Percentiles rank a stretch among this genome's conserved stretches.
phyloP scores from a whole-genome alignment of 2,113 vertebrate genomes.

The Sebastes fasciatus region DNA sequence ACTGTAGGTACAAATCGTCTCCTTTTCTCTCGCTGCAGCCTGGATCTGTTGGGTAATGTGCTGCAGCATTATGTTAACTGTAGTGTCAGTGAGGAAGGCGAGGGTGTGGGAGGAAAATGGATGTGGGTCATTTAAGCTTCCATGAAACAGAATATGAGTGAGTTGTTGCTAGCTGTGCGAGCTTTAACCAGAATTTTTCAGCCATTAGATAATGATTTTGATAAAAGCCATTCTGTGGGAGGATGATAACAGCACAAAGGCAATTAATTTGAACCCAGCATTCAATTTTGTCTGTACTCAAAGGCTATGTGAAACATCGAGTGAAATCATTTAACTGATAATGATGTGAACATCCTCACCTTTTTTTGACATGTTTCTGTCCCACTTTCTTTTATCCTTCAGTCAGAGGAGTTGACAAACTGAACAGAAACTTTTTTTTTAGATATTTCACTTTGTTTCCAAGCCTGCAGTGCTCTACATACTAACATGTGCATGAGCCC shows the following conservation, averaged over 20 bases:
- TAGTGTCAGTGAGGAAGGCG: constrained; percentile 43
- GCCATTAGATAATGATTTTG: constrained; percentile 79
- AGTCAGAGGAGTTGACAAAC: constrained; percentile 42
- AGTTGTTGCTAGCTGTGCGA: constrained; percentile 55
- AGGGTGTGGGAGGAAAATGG: constrained; percentile 73
- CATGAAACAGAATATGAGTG: constrained; percentile 67
- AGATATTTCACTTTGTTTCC: constrained; percentile 22
- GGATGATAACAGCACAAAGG: constrained; percentile 72
- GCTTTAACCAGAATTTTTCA: constrained; percentile 65
- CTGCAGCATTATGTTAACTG: constrained; percentile 57
- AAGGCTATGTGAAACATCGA: constrained; percentile 57
- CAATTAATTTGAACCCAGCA: constrained; percentile 74
- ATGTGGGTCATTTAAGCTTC: constrained; percentile 73
- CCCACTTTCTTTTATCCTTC: constrained; percentile 50
- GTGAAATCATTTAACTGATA: constrained; percentile 67
- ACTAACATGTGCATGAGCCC: constrained; percentile 20
- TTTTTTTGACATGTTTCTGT: constrained; percentile 58
- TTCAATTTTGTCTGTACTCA: constrained; percentile 72
- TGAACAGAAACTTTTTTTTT: constrained; percentile 27
- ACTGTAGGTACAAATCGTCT: constrained; percentile 25
- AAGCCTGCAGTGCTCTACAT: constrained; percentile 25
- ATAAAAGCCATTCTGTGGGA: constrained; percentile 76
- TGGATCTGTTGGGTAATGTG: constrained; percentile 52
- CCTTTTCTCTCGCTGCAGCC: constrained; percentile 32
- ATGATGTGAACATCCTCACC: constrained; percentile 58